Evolutionary conservation across 2,113 vertebrate genomes (phyloP), one percentile per base, ranked within the genome.

Genomic region (Coptodon bakossiorum): DNA sequence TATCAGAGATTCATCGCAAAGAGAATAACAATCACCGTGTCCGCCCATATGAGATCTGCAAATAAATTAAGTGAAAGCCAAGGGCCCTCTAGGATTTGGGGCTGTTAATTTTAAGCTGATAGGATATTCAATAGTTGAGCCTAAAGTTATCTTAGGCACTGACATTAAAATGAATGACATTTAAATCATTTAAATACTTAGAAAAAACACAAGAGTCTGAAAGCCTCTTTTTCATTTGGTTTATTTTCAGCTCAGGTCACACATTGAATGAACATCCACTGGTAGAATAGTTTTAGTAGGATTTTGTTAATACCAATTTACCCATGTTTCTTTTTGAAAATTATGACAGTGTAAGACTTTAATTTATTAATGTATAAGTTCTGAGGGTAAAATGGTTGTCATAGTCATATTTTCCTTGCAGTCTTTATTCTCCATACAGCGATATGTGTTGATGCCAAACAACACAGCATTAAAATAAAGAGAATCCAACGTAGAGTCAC

Each of bases 401-500:
- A 50, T 3, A 6, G 43, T 6, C 3, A 7, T 38, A 19, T 43
- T 80, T 57, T 81, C 16, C 9, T 43, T 22, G 54, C 12, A 52
- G 63, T 10, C 6, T 83, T 76, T 17, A 54, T 93, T 81, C 63
- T 71, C 86, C 92, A 83, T n/a, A 12, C 71, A 54, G 24, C 5
- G 2, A 93, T 9, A 66, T 89, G 83, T 12, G 83, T 81, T 12
- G 29, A 16, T 40, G 66, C 12, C 36, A 93, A 78, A 91, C 88
- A 92, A 10, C 40, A 68, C 59, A 95, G 31, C 83, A 93, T 83
- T 3, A 73, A 11, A 56, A 85, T 61, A 43, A 94, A 93, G 38
- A 94, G 14, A 61, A 95, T 94, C 95, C 95, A 95, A 14, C 95
- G 93, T 9, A 95, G 91, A 86, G 19, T 24, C 6, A 6, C 22